Conservation (phyloP, 2,888 invertebrate genomes). For the Oligia fasciuncula region DNA sequence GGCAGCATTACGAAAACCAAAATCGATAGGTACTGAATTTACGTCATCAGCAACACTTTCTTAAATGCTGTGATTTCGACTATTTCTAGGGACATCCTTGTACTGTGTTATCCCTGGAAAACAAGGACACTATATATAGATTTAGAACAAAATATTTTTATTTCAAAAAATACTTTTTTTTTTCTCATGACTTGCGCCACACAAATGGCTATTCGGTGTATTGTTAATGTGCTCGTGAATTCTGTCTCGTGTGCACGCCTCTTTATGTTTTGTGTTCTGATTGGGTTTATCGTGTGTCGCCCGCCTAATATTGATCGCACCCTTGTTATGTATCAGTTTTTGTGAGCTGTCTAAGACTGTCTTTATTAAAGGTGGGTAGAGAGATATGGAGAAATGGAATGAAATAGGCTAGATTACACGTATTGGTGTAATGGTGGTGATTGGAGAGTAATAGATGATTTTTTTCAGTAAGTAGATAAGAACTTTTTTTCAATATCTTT, state of each 20-base stretch:
- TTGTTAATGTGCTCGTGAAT: conserved; percentile 82
- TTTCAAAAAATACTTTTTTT: background rate
- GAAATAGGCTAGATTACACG: background rate
- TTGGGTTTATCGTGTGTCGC: conserved; percentile 82
- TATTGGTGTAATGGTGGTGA: background rate
- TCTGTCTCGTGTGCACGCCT: conserved; percentile 78
- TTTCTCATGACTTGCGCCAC: conserved; percentile 65
- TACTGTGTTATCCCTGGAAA: background rate
- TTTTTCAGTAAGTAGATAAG: background rate
- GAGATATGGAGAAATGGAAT: no score
- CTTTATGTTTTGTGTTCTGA: conserved; percentile 85
- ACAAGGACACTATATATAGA: background rate
- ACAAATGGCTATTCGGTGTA: conserved; percentile 72
- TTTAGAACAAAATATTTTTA: background rate
- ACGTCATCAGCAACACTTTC: background rate
- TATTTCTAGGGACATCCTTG: background rate
- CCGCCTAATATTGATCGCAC: conserved; percentile 64
- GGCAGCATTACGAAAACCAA: background rate
- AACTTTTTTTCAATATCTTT: no score
- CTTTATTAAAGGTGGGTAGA: background rate
- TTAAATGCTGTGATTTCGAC: background rate
- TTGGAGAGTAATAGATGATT: background rate
- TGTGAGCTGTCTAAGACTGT: background rate
- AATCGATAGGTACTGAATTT: background rate
- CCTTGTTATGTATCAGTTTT: conserved; percentile 31